Base-by-base conservation (phyloP, 2,888 invertebrate genomes). In the Phortica okadai region DNA sequence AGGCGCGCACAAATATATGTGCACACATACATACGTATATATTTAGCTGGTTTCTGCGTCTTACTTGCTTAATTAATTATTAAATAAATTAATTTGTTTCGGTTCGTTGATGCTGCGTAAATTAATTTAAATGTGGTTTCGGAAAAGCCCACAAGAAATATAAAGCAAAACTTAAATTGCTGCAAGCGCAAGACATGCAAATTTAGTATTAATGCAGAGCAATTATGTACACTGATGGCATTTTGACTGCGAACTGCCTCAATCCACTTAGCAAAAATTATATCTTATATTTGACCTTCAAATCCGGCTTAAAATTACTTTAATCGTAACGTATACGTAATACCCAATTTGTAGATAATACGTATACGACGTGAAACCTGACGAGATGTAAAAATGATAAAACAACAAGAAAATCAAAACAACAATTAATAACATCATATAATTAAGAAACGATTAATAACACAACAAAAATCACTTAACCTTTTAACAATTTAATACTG, bases 61-160 rank as follows among this genome's bases (percentile, higher is more conserved):
- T 84, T 86, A 84, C 85, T 86, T 86, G 85, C 81, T 82, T 83
- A 84, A 86, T 87, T 86, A 86, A 87, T 87, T 86, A 87, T 86
- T 82, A 80, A 87, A 87, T 85, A 82, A 86, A 87, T 87, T 86
- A 84, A 86, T 87, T 86, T 85, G 80, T 82, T 81, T 78, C 74
- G 80, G 82, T 80, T 82, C 81, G 79, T 80, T 82, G 81, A 82
- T 84, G 81, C 77, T 76, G 77, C 66, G 83, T 78, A 85, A 86
- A 86, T 87, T 85, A 87, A 87, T 87, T 87, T 87, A 85, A 87
- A 87, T 86, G 85, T 80, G 77, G 62, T 80, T 80, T 50, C 59
- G 6, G 41, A 66, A 66, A 66, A 66, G 41, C 56, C 62, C 62
- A 16, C 4, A 62, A 62, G 25, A 25, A 25, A 10, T 21, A 25